A percentile compares a stretch with the other conserved stretches of the same genome.
phyloP scores from a whole-genome alignment of 2,888 invertebrate species.

The Steromphala cineraria region DNA sequence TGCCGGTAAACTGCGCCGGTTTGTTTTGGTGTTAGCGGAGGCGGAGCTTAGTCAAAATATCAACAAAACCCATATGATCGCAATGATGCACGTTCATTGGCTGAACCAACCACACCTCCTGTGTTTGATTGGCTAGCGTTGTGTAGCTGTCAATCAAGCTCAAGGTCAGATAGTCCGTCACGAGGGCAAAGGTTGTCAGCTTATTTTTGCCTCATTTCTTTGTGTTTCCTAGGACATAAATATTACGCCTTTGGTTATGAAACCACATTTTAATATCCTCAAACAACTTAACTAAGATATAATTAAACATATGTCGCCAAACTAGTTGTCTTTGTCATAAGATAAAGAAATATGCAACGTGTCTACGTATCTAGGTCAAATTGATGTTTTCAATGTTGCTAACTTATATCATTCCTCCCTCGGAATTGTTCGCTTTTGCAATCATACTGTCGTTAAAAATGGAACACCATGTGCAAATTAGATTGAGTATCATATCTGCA shows the following conservation, averaged over 20 bases:
- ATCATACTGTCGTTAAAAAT: no score
- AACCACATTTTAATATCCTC: not conserved
- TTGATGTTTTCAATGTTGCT: conserved; percentile 27
- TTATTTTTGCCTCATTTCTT: conserved; percentile 17
- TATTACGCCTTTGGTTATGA: not conserved
- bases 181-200: conserved; percentile 16
- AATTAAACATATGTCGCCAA: not conserved
- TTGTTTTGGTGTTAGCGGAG: conserved; percentile 71
- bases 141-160: conserved; percentile 37
- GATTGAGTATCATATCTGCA: no score
- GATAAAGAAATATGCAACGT: conserved; percentile 7
- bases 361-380: conserved; percentile 23
- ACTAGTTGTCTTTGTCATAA: no score
- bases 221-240: not conserved
- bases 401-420: conserved; percentile 26
- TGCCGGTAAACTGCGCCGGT: conserved; percentile 70
- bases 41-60: conserved; percentile 63
- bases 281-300: no score
- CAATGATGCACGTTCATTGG: conserved; percentile 48
- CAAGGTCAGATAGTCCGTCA: conserved; percentile 20
- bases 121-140: conserved; percentile 46
- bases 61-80: conserved; percentile 68
- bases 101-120: conserved; percentile 31
- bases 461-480: no score
- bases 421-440: not conserved